phyloP scores from a whole-genome alignment of 1,140 invertebrate genomes.

The Atta cephalotes region DNA sequence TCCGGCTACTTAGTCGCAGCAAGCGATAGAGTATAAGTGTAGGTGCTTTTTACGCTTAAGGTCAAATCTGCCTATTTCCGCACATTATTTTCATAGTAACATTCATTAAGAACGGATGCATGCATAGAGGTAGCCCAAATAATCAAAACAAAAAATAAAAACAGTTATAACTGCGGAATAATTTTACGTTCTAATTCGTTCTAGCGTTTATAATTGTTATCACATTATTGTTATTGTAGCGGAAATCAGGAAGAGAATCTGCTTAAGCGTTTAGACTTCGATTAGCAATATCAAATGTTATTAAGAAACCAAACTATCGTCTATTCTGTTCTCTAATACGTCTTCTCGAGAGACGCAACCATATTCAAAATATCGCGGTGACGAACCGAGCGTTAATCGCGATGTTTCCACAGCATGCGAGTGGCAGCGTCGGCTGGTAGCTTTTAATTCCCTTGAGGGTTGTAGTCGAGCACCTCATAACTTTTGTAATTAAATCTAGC shows the following conservation, averaged over 20 bases:
- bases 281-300: slow-evolving; percentile 7
- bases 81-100: slow-evolving; percentile 21
- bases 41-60: slow-evolving; percentile 40
- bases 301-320: neutral
- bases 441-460: slow-evolving; percentile 64
- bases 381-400: slow-evolving; percentile 50
- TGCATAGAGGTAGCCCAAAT: neutral
- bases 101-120: slow-evolving; percentile 25
- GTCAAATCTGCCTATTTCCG: slow-evolving; percentile 40
- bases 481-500: slow-evolving; percentile 80
- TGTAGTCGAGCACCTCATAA: slow-evolving; percentile 71
- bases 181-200: neutral
- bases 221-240: neutral
- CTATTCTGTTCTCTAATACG: neutral
- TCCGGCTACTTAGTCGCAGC: slow-evolving; percentile 42
- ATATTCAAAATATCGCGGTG: slow-evolving; percentile 41
- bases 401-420: slow-evolving; percentile 48
- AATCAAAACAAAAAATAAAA: slow-evolving; percentile 16
- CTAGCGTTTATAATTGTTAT: slow-evolving; percentile 2
- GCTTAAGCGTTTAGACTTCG: neutral
- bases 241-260: neutral
- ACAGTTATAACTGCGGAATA: neutral
- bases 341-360: neutral
- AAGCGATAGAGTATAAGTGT: slow-evolving; percentile 24
- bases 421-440: slow-evolving; percentile 37